Evolutionary conservation across 2,888 invertebrate species (phyloP).

Genomic region (Oligia fasciuncula): DNA sequence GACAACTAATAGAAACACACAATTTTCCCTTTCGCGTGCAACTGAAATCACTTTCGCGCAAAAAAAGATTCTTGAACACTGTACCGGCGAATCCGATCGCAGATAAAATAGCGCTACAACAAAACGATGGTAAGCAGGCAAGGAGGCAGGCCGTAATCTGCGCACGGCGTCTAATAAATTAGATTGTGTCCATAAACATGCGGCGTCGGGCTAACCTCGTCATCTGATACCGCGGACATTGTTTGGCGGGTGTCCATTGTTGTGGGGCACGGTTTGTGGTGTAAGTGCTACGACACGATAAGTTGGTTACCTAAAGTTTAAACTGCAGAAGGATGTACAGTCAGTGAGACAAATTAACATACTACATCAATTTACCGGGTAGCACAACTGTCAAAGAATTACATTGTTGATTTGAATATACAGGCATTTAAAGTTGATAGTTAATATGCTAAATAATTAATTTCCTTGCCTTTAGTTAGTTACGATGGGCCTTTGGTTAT

Average conservation of each 20-base stretch:
- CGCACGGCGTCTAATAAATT: constrained; percentile 82
- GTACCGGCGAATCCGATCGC: constrained; percentile 59
- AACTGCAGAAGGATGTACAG: neutral
- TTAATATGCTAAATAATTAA: neutral
- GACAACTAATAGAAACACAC: constrained; percentile 61
- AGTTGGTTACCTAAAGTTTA: neutral
- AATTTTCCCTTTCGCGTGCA: constrained; percentile 63
- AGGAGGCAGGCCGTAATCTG: constrained; percentile 71
- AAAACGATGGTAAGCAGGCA: constrained; percentile 70
- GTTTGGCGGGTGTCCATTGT: constrained; percentile 68
- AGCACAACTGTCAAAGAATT: neutral
- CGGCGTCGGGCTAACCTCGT: constrained; percentile 78
- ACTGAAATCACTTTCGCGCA: constrained; percentile 61
- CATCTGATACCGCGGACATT: constrained; percentile 83
- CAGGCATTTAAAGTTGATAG: neutral
- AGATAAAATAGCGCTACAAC: constrained; percentile 66
- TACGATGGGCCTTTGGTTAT: neutral
- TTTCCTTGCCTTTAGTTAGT: neutral
- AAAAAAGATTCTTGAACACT: constrained; percentile 57
- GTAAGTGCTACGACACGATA: neutral
- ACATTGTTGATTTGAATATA: neutral
- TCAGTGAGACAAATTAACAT: neutral
- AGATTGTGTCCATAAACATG: constrained; percentile 83
- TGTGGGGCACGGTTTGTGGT: constrained; percentile 40
- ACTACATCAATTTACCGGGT: neutral